Base-by-base conservation (phyloP, 2,113 vertebrate species). In the Bufo bufo region DNA sequence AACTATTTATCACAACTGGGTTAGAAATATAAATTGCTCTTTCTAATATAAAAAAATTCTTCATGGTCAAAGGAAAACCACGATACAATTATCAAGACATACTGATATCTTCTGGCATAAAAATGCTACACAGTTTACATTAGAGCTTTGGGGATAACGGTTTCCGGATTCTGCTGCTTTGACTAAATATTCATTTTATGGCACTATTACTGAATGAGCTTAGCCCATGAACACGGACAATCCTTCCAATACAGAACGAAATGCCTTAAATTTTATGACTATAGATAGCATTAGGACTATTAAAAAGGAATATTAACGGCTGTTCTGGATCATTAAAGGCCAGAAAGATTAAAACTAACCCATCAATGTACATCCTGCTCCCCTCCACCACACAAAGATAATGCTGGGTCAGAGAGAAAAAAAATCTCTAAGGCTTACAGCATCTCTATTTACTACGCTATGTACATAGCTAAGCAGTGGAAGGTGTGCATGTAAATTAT, bases 201-300 rank as follows among this genome's bases (percentile, higher is more conserved):
- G 23, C 77, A 56, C 5, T 79, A 80, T 7, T 80, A 80, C 58
- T 23, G 23, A 58, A 58, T 59, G 10, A 80, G 9, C 43, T n/a
- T 23, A 58, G 52, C 23, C 12, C n/a, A 9, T 23, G n/a, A 58
- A 59, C n/a, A 43, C 1, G 20, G 77, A 80, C 52, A 80, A 43
- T 59, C n/a, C 14, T 58, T 80, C 23, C 43, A 17, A 80, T 79
- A 13, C 4, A 79, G 77, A 79, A 78, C 56, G 77, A 79, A 79
- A 79, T 56, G 77, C n/a, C 77, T 79, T 79, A 52, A 33, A 6
- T 79, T 79, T 79, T 79, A 79, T 56, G 54, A 59, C 77, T 80
- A 58, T 59, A 59, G 52, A 80, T 59, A 58, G 23, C 6, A 61
- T 81, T 81, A 17, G 3, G 78, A 17, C 78, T 81, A 81, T 81